Evolutionary conservation across 2,888 invertebrate species (phyloP).

Genomic region (Eristalis arbustorum): DNA sequence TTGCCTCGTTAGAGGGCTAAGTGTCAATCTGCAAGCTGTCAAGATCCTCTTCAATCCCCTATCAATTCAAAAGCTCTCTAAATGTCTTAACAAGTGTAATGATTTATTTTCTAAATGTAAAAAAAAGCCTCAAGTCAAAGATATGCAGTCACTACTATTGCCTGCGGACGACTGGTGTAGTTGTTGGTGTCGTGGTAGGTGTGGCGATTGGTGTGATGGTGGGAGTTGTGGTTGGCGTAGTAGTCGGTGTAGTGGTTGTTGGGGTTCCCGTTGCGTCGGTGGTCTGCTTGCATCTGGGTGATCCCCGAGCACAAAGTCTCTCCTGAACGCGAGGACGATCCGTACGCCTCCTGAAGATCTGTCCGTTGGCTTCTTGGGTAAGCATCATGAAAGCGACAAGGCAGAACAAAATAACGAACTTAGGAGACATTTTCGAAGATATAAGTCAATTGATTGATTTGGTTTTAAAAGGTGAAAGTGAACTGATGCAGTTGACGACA

Average conservation of each 20-base stretch:
- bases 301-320: conserved; percentile 18
- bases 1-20: too few species aligned
- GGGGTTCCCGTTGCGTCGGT: not conserved
- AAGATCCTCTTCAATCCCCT: too few species aligned
- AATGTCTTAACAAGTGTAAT: too few species aligned
- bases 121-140: too few species aligned
- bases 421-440: conserved; percentile 14
- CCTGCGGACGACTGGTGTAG: too few species aligned
- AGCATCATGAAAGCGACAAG: not conserved
- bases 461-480: not conserved
- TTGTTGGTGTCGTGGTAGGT: not conserved
- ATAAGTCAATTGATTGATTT: not conserved
- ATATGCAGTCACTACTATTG: too few species aligned
- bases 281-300: conserved; percentile 13
- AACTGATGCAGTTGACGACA: not conserved
- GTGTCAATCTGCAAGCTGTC: too few species aligned
- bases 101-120: too few species aligned
- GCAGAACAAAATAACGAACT: not conserved
- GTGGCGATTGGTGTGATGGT: not conserved
- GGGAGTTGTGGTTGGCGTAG: not conserved
- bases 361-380: not conserved
- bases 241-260: not conserved
- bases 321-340: conserved; percentile 21
- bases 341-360: conserved; percentile 7
- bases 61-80: too few species aligned